Percentiles rank a stretch among this genome's conserved stretches.
Conservation (phyloP, 2,113 vertebrate species). For the Edolisoma coerulescens region DNA sequence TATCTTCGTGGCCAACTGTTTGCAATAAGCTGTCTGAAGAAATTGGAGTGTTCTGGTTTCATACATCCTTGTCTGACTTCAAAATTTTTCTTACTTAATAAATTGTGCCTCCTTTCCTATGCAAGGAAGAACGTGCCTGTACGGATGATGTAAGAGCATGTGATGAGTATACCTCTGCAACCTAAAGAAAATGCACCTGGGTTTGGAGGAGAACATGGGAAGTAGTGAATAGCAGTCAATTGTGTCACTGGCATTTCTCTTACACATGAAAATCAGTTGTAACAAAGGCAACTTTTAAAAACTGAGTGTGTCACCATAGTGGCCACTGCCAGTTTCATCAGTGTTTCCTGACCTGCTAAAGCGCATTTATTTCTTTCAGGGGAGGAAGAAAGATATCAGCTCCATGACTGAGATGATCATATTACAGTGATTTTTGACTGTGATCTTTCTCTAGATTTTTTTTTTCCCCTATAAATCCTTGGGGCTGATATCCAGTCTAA, state of each 20-base stretch:
- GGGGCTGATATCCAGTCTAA: not conserved
- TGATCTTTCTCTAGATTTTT: not conserved
- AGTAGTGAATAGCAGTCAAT: not conserved
- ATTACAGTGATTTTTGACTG: not conserved
- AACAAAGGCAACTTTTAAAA: not conserved
- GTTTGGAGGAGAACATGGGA: not conserved
- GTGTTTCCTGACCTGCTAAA: not conserved
- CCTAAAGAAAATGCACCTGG: not conserved
- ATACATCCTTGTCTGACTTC: not conserved
- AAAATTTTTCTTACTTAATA: not conserved
- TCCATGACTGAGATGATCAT: not conserved
- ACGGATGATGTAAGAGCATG: not conserved
- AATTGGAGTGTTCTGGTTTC: not conserved
- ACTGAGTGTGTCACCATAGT: accelerated
- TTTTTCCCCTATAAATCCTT: not conserved
- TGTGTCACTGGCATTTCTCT: not conserved
- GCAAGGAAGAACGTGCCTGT: not conserved
- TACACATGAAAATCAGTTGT: not conserved
- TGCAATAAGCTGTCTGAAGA: not conserved
- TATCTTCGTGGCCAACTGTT: not conserved
- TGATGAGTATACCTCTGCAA: not conserved
- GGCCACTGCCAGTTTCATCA: not conserved
- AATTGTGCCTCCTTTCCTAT: not conserved
- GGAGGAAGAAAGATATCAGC: not conserved
- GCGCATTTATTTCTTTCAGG: not conserved